Percentiles rank a stretch among this genome's conserved stretches.
Conservation (phyloP, 2,113 vertebrate species). For the Eretmodus cyanostictus region DNA sequence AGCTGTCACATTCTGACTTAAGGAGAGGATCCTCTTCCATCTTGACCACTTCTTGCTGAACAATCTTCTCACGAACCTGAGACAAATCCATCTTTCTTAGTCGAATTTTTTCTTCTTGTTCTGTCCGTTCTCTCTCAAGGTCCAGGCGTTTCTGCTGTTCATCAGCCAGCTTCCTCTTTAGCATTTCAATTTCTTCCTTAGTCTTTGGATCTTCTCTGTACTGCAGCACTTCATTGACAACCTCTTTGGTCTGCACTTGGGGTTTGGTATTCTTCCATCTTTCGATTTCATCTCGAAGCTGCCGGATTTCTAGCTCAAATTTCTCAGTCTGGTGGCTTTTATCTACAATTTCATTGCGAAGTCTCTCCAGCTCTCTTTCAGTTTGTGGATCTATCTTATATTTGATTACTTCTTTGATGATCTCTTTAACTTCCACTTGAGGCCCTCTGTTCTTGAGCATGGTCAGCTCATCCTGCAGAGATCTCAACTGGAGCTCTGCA, state of each 20-base stretch:
- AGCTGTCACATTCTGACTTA: constrained; percentile 78
- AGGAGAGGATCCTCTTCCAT: constrained; percentile 83
- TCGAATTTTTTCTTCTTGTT: constrained; percentile 82
- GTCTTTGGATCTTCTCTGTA: constrained; percentile 92
- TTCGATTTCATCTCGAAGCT: constrained; percentile 88
- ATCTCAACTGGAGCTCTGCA: constrained; percentile 79
- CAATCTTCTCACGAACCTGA: constrained; percentile 83
- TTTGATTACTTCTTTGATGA: constrained; percentile 94
- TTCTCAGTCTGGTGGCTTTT: constrained; percentile 85
- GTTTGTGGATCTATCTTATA: constrained; percentile 92
- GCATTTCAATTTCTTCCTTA: constrained; percentile 82
- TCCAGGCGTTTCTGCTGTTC: constrained; percentile 89
- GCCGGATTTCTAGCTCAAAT: constrained; percentile 86
- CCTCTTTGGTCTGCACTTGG: constrained; percentile 89
- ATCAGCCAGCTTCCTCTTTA: constrained; percentile 80
- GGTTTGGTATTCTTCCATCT: constrained; percentile 87
- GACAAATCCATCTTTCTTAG: constrained; percentile 85
- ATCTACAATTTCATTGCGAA: constrained; percentile 91
- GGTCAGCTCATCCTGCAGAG: constrained; percentile 77
- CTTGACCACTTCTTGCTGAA: constrained; percentile 90
- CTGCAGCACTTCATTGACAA: constrained; percentile 89
- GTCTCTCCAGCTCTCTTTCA: constrained; percentile 83
- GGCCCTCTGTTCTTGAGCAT: constrained; percentile 81
- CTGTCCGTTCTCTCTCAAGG: constrained; percentile 76
- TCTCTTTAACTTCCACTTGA: constrained; percentile 87